phyloP scores from a whole-genome alignment of 2,113 vertebrate genomes.

The Dipodomys ordii region DNA sequence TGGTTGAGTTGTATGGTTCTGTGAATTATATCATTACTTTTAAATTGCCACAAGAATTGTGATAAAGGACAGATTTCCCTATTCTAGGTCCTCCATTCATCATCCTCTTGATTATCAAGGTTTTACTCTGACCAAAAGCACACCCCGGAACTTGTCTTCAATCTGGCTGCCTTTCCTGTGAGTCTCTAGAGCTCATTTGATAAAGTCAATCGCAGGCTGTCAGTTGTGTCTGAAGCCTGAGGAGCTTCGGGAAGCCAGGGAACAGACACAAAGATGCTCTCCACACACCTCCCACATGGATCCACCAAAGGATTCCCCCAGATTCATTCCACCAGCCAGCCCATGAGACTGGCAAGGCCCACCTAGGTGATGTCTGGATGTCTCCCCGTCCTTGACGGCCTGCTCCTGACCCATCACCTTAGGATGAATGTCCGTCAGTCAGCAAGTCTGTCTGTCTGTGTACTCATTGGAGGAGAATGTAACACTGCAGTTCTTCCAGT shows the following conservation, averaged over 20 bases:
- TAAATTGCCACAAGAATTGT: background rate
- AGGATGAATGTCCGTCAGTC: too few relatives aligned
- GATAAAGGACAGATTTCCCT: background rate
- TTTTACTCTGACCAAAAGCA: background rate
- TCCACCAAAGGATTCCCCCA: background rate
- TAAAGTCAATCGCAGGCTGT: background rate
- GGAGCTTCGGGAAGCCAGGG: background rate
- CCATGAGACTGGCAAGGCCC: background rate
- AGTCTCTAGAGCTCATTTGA: background rate
- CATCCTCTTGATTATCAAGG: background rate
- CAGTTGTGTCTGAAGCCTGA: background rate
- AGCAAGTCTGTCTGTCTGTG: too few relatives aligned
- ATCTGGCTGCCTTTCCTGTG: background rate
- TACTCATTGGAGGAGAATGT: background rate
- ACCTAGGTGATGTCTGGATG: background rate
- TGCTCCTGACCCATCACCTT: too few relatives aligned
- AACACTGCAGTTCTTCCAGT: background rate
- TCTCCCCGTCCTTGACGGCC: too few relatives aligned
- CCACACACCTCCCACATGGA: background rate
- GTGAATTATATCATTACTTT: background rate
- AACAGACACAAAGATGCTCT: background rate
- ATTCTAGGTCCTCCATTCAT: background rate
- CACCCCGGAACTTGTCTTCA: background rate
- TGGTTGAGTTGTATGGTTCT: background rate
- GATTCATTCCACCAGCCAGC: background rate